Evolutionary conservation across 2,113 vertebrate species (phyloP).

Genomic region (Tachysurus fulvidraco): DNA sequence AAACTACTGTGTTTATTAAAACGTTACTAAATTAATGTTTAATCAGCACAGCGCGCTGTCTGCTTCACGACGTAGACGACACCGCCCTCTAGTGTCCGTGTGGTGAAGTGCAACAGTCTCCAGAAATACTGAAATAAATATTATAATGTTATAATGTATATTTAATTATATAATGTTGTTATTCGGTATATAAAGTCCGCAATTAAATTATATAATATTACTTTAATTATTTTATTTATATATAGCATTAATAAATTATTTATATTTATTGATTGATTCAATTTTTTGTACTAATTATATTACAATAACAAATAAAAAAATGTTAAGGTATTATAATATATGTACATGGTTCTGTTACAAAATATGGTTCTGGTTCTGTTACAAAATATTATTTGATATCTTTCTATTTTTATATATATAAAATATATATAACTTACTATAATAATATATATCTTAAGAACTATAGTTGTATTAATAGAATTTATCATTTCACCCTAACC

Average conservation of each 20-base stretch:
- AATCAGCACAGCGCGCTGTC: background rate
- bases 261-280: no score
- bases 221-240: background rate
- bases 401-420: no score
- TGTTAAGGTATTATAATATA: background rate
- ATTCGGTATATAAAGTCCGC: background rate
- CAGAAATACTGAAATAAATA: background rate
- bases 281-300: no score
- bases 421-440: no score
- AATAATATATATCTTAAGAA: no score
- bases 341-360: background rate
- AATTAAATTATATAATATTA: background rate
- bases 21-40: background rate
- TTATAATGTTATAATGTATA: background rate
- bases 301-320: background rate
- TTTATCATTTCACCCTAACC: no score
- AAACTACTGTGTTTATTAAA: background rate
- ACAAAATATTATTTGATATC: background rate
- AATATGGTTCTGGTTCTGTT: background rate
- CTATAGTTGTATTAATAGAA: no score
- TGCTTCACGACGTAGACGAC: background rate
- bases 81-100: background rate
- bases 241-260: background rate
- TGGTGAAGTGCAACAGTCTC: background rate
- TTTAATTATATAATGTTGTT: background rate